Evolutionary conservation across 2,888 invertebrate species (phyloP).

Genomic region (Stenchaetothrips biformis): DNA sequence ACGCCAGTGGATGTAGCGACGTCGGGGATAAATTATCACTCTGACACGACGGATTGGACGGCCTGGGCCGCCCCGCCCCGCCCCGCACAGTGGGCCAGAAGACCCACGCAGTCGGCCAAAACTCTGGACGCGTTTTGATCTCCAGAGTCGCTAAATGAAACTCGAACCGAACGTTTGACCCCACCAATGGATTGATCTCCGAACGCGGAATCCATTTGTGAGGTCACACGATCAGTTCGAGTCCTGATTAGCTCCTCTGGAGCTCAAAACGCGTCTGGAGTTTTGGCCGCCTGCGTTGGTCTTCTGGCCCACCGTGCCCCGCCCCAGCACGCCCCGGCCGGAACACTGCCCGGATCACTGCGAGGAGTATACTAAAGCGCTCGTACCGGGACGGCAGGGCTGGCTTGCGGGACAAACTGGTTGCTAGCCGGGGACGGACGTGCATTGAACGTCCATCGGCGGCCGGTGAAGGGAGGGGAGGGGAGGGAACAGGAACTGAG

Average conservation of each 20-base stretch:
- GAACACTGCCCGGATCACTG: neutral
- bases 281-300: too few relatives aligned
- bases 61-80: neutral
- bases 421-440: neutral
- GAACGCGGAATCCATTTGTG: too few relatives aligned
- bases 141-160: too few relatives aligned
- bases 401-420: conserved; percentile 9
- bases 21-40: neutral
- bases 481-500: neutral
- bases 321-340: neutral
- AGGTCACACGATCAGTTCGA: too few relatives aligned
- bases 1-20: neutral
- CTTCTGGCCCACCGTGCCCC: too few relatives aligned
- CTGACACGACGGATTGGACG: neutral
- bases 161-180: too few relatives aligned
- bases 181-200: too few relatives aligned
- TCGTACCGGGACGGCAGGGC: neutral
- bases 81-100: too few relatives aligned
- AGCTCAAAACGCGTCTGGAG: too few relatives aligned
- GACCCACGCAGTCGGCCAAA: too few relatives aligned
- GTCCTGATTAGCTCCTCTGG: too few relatives aligned
- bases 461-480: neutral
- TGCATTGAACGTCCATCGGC: neutral
- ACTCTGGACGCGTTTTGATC: too few relatives aligned
- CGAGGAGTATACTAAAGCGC: neutral